A percentile compares a stretch with the other conserved stretches of the same genome.
phyloP scores from a whole-genome alignment of 2,888 invertebrate species.

The Pilophorus perplexus region DNA sequence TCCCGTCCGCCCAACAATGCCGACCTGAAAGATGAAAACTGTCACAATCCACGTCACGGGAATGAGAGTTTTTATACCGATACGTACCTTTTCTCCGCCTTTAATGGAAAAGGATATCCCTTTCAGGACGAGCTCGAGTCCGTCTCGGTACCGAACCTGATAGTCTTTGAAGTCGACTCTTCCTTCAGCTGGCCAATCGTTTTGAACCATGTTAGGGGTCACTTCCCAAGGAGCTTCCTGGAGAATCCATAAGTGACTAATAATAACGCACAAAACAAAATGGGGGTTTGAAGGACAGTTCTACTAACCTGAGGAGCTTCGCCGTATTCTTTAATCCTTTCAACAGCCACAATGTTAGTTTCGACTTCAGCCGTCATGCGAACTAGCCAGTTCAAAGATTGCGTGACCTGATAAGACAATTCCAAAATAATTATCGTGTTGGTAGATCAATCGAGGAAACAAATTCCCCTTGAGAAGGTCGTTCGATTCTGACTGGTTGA shows the following conservation, averaged over 20 bases:
- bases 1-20: slow-evolving; percentile 86
- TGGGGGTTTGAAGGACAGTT: too few species aligned
- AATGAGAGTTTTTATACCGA: too few species aligned
- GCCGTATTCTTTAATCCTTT: slow-evolving; percentile 93
- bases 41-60: too few species aligned
- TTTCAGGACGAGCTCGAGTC: slow-evolving; percentile 79
- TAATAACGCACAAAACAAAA: too few species aligned
- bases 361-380: slow-evolving; percentile 95
- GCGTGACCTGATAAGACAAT: slow-evolving; percentile 88
- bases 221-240: slow-evolving; percentile 77
- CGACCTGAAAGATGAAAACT: slow-evolving; percentile 62
- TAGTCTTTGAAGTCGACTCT: slow-evolving; percentile 76
- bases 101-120: slow-evolving; percentile 73
- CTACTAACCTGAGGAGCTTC: slow-evolving; percentile 69
- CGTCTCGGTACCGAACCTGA: slow-evolving; percentile 82
- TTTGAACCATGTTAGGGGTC: slow-evolving; percentile 60
- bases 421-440: too few species aligned
- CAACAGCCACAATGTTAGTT: slow-evolving; percentile 95
- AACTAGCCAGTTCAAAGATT: slow-evolving; percentile 93
- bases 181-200: slow-evolving; percentile 80
- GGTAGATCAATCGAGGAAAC: too few species aligned
- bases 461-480: too few species aligned
- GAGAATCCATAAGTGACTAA: slow-evolving; percentile 9
- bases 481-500: too few species aligned
- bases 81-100: slow-evolving; percentile 72